These are phyloP conservation scores for Halichondria panicea DNA, from an alignment of 37 sponge, comb jelly and placozoan species.

Conservation along the genomic window DNA sequence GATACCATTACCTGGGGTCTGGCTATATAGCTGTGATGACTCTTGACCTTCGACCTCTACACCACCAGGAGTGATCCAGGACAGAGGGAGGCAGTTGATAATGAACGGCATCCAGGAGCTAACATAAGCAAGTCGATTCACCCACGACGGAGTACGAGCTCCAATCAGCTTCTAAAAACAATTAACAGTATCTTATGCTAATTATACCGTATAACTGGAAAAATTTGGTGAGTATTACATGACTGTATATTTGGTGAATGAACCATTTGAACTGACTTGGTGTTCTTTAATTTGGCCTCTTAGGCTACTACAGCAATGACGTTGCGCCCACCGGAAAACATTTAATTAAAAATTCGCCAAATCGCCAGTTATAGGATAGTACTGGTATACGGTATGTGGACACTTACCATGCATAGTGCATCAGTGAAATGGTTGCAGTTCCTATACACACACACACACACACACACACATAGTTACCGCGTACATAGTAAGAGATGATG, in stretches of 20 bases:
- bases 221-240: neutral
- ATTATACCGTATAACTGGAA: neutral
- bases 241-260: too few relatives aligned
- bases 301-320: too few relatives aligned
- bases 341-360: neutral
- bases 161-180: slow-evolving; percentile 32
- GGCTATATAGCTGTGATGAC: too few relatives aligned
- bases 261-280: too few relatives aligned
- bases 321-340: too few relatives aligned
- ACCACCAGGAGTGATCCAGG: slow-evolving; percentile 38
- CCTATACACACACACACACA: slow-evolving; percentile 6
- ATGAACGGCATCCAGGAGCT: slow-evolving; percentile 47
- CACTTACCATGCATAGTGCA: slow-evolving; percentile 40
- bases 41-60: too few relatives aligned
- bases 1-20: too few relatives aligned
- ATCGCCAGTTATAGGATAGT: too few relatives aligned
- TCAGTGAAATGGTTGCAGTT: slow-evolving; percentile 64
- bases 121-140: slow-evolving; percentile 56
- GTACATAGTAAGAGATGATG: neutral
- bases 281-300: too few relatives aligned
- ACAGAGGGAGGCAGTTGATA: slow-evolving; percentile 16
- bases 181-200: neutral
- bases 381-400: neutral
- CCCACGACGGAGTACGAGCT: slow-evolving; percentile 30
- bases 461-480: neutral